These are phyloP conservation scores for Tachina fera DNA, from an alignment of 2,888 invertebrate genomes.

Conservation along the genomic window DNA sequence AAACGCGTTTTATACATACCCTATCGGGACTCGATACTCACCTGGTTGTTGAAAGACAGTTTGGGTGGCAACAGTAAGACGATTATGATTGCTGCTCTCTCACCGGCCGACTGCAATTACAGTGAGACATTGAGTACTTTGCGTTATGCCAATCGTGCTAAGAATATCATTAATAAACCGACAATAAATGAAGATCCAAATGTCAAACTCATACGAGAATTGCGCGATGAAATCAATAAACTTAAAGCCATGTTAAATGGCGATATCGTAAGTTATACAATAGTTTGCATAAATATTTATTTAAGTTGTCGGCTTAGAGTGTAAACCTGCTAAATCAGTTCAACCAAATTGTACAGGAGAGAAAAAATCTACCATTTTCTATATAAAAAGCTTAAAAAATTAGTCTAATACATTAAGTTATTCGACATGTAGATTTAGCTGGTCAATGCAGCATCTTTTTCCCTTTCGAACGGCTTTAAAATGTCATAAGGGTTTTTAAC, in stretches of 20 bases:
- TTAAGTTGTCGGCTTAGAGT: no score
- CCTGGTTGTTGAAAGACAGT: conserved; percentile 94
- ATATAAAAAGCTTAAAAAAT: no score
- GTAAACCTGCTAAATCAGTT: no score
- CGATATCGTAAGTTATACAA: conserved; percentile 85
- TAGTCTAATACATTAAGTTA: no score
- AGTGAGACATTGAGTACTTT: conserved; percentile 93
- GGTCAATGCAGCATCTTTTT: no score
- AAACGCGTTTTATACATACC: conserved; percentile 89
- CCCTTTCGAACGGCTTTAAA: no score
- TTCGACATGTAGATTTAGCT: no score
- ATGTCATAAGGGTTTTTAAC: no score
- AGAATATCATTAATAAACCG: conserved; percentile 95
- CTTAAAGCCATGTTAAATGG: conserved; percentile 89
- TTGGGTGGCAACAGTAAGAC: conserved; percentile 95
- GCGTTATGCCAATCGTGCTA: conserved; percentile 94
- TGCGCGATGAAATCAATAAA: conserved; percentile 92
- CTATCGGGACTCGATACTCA: conserved; percentile 93
- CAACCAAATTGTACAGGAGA: no score
- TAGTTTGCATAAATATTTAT: not conserved
- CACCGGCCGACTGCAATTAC: conserved; percentile 93
- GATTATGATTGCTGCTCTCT: conserved; percentile 94
- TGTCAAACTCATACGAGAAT: conserved; percentile 92
- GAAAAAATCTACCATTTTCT: no score
- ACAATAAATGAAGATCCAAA: conserved; percentile 95